phyloP scores from a whole-genome alignment of 2,888 invertebrate species.

The Harpalus rufipes region DNA sequence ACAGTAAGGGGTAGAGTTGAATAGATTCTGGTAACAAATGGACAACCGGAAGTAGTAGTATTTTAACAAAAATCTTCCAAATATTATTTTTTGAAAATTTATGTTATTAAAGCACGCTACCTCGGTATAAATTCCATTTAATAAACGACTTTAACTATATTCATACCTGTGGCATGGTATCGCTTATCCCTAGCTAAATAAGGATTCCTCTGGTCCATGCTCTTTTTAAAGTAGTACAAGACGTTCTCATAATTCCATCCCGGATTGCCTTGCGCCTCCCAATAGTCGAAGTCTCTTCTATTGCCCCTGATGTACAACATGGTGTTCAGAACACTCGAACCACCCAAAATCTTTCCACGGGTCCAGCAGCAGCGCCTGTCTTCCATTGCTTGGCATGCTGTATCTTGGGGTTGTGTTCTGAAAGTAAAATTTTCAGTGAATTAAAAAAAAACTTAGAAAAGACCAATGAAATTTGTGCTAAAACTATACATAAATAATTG shows the following conservation, averaged over 20 bases:
- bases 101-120: too few relatives aligned
- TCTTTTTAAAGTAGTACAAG: constrained; percentile 91
- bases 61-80: too few relatives aligned
- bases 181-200: constrained; percentile 87
- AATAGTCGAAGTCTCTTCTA: constrained; percentile 90
- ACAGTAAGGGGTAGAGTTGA: too few relatives aligned
- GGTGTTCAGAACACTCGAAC: constrained; percentile 92
- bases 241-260: constrained; percentile 94
- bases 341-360: constrained; percentile 92
- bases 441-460: too few relatives aligned
- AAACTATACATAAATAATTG: too few relatives aligned
- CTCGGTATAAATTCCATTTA: neutral
- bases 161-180: constrained; percentile 85
- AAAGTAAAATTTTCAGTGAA: constrained; percentile 71
- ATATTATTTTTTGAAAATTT: too few relatives aligned
- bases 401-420: constrained; percentile 89
- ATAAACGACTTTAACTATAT: neutral
- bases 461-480: too few relatives aligned
- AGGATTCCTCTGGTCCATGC: constrained; percentile 92
- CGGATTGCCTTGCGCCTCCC: constrained; percentile 90
- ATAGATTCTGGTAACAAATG: too few relatives aligned
- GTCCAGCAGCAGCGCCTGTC: constrained; percentile 93
- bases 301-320: constrained; percentile 96
- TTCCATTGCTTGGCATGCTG: constrained; percentile 92
- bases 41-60: too few relatives aligned